Evolutionary conservation across 2,888 invertebrate genomes (phyloP).

Genomic region (Drosophila tanythrix): DNA sequence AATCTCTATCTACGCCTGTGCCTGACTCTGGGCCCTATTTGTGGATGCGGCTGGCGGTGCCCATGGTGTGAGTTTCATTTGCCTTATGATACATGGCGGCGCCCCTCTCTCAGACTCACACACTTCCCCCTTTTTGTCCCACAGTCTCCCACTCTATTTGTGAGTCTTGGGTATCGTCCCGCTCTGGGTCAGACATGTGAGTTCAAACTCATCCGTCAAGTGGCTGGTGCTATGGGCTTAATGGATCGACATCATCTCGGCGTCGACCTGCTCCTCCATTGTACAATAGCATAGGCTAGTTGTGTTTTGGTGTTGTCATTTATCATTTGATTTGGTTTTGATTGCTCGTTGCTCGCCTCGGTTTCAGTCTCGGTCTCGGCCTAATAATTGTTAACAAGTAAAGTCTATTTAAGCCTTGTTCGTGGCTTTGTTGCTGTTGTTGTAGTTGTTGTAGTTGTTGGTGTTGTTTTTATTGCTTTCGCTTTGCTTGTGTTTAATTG

Average conservation of each 20-base stretch:
- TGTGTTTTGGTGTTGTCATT: slow-evolving; percentile 82
- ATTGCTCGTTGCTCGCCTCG: slow-evolving; percentile 56
- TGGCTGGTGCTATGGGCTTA: slow-evolving; percentile 74
- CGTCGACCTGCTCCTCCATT: slow-evolving; percentile 55
- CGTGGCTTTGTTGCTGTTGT: slow-evolving; percentile 51
- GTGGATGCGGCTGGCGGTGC: slow-evolving; percentile 51
- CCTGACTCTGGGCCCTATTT: slow-evolving; percentile 39
- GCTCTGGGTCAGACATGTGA: slow-evolving; percentile 82
- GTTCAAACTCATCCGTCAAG: slow-evolving; percentile 84
- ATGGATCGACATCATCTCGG: slow-evolving; percentile 75
- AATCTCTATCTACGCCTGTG: slow-evolving; percentile 35
- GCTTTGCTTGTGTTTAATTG: slow-evolving; percentile 68
- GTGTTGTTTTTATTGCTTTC: slow-evolving; percentile 47
- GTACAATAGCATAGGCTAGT: slow-evolving; percentile 65
- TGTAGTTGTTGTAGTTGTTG: slow-evolving; percentile 36
- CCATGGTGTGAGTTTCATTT: slow-evolving; percentile 76
- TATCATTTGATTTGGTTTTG: slow-evolving; percentile 82
- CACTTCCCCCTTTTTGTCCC: slow-evolving; percentile 8
- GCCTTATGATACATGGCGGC: slow-evolving; percentile 65
- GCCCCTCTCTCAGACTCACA: slow-evolving; percentile 29
- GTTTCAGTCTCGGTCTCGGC: slow-evolving; percentile 21
- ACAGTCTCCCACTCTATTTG: slow-evolving; percentile 18
- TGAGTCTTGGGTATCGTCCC: slow-evolving; percentile 24
- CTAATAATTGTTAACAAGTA: slow-evolving; percentile 83
- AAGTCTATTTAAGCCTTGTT: slow-evolving; percentile 82